Conservation (phyloP, 2,797 vertebrate genomes). For the Chromobotia macracanthus region DNA sequence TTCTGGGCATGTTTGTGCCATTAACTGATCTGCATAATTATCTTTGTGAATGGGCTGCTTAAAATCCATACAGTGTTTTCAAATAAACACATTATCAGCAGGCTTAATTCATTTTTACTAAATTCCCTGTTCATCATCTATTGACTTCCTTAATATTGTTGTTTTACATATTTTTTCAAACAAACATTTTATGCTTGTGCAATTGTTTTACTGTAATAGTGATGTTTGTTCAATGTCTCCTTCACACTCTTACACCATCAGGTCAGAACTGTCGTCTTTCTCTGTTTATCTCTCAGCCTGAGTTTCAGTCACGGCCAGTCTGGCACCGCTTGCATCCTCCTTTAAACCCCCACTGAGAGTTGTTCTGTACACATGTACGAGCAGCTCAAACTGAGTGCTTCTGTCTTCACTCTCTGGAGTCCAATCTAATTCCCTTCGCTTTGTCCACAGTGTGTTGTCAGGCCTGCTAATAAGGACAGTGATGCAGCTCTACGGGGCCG, state of each 20-base stretch:
- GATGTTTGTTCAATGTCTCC: too few relatives aligned
- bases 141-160: too few relatives aligned
- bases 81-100: too few relatives aligned
- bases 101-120: too few relatives aligned
- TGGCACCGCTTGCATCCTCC: conserved; percentile 18
- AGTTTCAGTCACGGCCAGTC: conserved; percentile 23
- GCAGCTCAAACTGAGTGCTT: conserved; percentile 19
- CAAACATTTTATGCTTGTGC: too few relatives aligned
- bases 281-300: conserved; percentile 14
- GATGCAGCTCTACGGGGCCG: not conserved
- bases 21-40: too few relatives aligned
- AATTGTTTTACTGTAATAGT: too few relatives aligned
- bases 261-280: not conserved
- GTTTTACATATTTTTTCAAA: too few relatives aligned
- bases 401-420: conserved; percentile 43
- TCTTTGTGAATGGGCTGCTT: too few relatives aligned
- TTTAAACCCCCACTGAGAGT: conserved; percentile 19
- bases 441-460: conserved; percentile 15
- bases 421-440: conserved; percentile 30
- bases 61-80: too few relatives aligned
- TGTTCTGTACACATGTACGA: conserved; percentile 28
- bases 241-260: too few relatives aligned
- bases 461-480: conserved; percentile 29
- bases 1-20: too few relatives aligned
- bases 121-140: not conserved